Percentiles rank a stretch among this genome's conserved stretches.
phyloP scores from a whole-genome alignment of 2,888 invertebrate genomes.

The Lepeophtheirus nordmannii region DNA sequence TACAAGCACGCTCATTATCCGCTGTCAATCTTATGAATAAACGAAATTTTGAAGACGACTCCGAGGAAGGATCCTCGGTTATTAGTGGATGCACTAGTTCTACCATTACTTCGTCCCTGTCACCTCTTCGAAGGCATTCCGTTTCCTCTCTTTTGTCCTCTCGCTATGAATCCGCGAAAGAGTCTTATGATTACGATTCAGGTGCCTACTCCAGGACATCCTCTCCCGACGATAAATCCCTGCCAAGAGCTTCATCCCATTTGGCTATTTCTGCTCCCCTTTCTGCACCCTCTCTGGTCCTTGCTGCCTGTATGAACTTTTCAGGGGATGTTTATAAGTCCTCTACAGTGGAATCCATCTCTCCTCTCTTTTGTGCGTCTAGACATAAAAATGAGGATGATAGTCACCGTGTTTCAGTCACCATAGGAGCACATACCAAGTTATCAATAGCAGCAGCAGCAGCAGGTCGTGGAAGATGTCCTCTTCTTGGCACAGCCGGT shows the following conservation, averaged over 20 bases:
- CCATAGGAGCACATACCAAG: no score
- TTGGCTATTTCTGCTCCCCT: conserved; percentile 13
- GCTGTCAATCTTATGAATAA: background rate
- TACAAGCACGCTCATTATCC: background rate
- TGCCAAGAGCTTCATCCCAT: background rate
- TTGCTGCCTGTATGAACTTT: conserved; percentile 10
- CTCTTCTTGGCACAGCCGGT: no score
- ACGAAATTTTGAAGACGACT: no score
- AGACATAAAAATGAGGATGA: no score
- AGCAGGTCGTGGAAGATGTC: no score
- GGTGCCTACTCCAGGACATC: conserved; percentile 18
- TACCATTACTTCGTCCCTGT: conserved; percentile 1
- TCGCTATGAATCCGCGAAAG: background rate
- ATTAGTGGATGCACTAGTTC: background rate
- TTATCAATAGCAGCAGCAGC: no score
- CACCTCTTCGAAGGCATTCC: background rate
- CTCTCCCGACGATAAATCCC: background rate
- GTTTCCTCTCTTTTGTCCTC: conserved; percentile 12
- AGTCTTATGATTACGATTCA: conserved; percentile 7
- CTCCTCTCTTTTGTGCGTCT: no score
- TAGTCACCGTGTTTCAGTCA: no score
- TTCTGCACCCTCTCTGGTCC: conserved; percentile 6
- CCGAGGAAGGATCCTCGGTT: background rate
- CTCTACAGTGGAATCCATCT: no score
- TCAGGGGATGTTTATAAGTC: no score